phyloP scores from a whole-genome alignment of 2,888 invertebrate species.

The Lymantria monacha region DNA sequence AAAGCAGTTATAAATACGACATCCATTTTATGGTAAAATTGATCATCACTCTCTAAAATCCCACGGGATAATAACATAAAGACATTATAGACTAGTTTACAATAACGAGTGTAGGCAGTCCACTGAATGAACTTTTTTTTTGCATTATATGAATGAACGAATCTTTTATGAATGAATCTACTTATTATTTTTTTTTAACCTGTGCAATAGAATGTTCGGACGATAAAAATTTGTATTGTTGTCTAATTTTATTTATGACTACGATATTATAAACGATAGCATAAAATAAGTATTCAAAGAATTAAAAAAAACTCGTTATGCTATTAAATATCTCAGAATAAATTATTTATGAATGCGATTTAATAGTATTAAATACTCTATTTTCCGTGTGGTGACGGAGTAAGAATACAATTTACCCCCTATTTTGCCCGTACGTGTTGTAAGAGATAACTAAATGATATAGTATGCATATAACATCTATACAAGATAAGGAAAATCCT shows the following conservation, averaged over 20 bases:
- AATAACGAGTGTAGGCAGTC: constrained; percentile 40
- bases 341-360: constrained; percentile 1
- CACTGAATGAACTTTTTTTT: constrained; percentile 35
- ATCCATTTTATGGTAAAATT: constrained; percentile 18
- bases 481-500: too few relatives aligned
- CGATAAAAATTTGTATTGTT: constrained; percentile 78
- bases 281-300: constrained; percentile 21
- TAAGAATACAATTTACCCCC: too few relatives aligned
- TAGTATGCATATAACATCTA: too few relatives aligned
- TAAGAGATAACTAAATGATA: too few relatives aligned
- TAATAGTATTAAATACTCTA: too few relatives aligned
- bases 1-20: constrained; percentile 9
- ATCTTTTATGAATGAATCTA: constrained; percentile 54
- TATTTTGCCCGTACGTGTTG: too few relatives aligned
- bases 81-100: constrained; percentile 66
- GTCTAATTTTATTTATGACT: constrained; percentile 70
- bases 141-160: constrained; percentile 60
- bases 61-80: constrained; percentile 72
- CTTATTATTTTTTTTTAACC: constrained; percentile 54
- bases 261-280: constrained; percentile 34
- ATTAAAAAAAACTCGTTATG: constrained; percentile 18
- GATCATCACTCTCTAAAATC: constrained; percentile 46
- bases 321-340: constrained; percentile 26
- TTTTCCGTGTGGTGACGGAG: too few relatives aligned
- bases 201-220: constrained; percentile 55